Evolutionary conservation across 2,113 vertebrate genomes (phyloP).

Genomic region (Salminus brasiliensis): DNA sequence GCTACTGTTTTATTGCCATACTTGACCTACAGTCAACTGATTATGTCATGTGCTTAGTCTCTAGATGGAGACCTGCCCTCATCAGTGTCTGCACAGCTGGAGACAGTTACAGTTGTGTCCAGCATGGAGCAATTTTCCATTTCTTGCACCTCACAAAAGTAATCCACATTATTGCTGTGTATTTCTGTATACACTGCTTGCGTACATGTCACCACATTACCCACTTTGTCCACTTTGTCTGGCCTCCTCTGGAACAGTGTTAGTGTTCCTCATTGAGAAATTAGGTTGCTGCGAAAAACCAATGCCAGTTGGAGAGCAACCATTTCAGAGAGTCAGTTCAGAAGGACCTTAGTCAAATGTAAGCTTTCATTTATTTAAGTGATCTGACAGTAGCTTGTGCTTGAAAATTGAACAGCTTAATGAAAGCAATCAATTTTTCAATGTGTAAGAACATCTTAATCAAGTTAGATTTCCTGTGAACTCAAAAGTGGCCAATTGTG

Average conservation of each 20-base stretch:
- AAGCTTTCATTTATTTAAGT: conserved; percentile 27
- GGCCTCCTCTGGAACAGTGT: not conserved
- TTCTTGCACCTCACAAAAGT: conserved; percentile 8
- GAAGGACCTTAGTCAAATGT: not conserved
- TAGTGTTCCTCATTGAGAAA: conserved; percentile 9
- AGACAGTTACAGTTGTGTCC: conserved; percentile 10
- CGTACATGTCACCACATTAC: conserved; percentile 24
- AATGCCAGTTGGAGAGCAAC: not conserved
- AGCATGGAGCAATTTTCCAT: conserved; percentile 25
- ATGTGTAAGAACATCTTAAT: conserved; percentile 18
- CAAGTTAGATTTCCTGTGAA: not conserved
- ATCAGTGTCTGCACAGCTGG: conserved; percentile 13
- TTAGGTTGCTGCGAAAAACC: conserved; percentile 1
- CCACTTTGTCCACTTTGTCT: conserved; percentile 6
- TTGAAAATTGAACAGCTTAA: not conserved
- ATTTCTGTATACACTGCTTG: not conserved
- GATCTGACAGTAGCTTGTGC: conserved; percentile 12
- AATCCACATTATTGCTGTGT: conserved; percentile 7
- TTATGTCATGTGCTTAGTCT: conserved; percentile 39
- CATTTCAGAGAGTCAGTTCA: conserved; percentile 2
- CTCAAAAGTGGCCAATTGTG: conserved; percentile 2
- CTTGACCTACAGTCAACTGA: conserved; percentile 12
- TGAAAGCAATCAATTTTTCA: not conserved
- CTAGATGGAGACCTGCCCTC: conserved; percentile 22
- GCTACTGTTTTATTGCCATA: not conserved